Percentiles rank a stretch among this genome's conserved stretches.
phyloP scores from a whole-genome alignment of 2,888 invertebrate species.

The Octodonta nipae region DNA sequence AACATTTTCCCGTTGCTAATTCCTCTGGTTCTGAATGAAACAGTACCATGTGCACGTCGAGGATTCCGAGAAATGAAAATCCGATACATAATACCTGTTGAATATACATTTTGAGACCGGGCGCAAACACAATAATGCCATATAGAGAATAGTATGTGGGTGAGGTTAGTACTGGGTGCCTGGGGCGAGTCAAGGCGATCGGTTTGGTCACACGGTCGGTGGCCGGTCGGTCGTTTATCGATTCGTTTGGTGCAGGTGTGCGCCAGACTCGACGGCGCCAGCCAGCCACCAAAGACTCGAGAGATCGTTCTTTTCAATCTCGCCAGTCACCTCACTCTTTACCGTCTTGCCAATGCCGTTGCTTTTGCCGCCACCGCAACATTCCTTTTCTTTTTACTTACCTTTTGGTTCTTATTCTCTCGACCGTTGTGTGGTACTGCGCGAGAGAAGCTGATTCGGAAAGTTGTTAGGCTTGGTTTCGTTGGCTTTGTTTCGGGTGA shows the following conservation, averaged over 20 bases:
- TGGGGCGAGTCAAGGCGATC: conserved; percentile 5
- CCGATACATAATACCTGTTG: too few relatives aligned
- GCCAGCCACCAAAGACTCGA: conserved; percentile 8
- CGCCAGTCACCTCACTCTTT: not conserved
- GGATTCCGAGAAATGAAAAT: too few relatives aligned
- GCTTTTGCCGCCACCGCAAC: not conserved
- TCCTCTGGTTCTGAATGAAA: too few relatives aligned
- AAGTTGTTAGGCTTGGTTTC: too few relatives aligned
- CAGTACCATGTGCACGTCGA: too few relatives aligned
- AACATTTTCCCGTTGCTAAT: too few relatives aligned
- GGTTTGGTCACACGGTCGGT: conserved; percentile 26
- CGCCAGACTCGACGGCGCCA: conserved; percentile 35
- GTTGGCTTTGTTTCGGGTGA: too few relatives aligned
- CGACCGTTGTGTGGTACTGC: too few relatives aligned
- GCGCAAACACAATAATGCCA: not conserved
- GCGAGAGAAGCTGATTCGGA: too few relatives aligned
- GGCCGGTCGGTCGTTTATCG: too few relatives aligned
- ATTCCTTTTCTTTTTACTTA: not conserved
- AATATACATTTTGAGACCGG: not conserved
- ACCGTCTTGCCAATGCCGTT: not conserved
- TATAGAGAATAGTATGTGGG: conserved; percentile 10
- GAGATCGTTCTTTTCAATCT: not conserved
- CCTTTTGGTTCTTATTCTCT: not conserved
- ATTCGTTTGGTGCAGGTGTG: conserved; percentile 36
- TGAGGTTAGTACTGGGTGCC: conserved; percentile 12